Evolutionary conservation across 2,888 invertebrate genomes (phyloP).

Genomic region (Marronus borbonicus): DNA sequence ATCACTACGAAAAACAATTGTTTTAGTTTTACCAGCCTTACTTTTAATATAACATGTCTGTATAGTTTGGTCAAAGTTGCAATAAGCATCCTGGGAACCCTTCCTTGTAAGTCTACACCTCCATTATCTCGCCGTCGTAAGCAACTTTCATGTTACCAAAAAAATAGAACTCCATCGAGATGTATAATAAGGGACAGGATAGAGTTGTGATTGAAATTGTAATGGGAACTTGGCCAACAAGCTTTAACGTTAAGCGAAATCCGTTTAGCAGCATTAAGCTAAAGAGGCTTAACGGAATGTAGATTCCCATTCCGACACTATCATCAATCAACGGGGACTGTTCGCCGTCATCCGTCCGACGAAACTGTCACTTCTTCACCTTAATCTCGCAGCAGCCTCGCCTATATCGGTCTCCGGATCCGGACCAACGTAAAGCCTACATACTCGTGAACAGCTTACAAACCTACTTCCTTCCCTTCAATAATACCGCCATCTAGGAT

Average conservation of each 20-base stretch:
- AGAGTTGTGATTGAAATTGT: no score
- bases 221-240: no score
- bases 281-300: not conserved
- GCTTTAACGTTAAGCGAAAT: not conserved
- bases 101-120: no score
- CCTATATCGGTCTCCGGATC: conserved; percentile 3
- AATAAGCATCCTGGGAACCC: no score
- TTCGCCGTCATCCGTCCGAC: conserved; percentile 21
- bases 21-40: no score
- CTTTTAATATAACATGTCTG: no score
- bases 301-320: conserved; percentile 1
- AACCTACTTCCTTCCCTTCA: not conserved
- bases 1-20: no score
- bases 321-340: conserved; percentile 40
- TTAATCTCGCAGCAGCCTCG: conserved; percentile 34
- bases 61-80: no score
- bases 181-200: no score
- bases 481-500: conserved; percentile 9
- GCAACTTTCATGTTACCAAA: no score
- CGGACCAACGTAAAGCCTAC: conserved; percentile 4
- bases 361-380: conserved; percentile 45
- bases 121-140: no score
- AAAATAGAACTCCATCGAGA: no score
- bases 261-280: conserved; percentile 23
- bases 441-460: conserved; percentile 18